phyloP scores from a whole-genome alignment of 2,888 invertebrate species.

The Catocala nupta region DNA sequence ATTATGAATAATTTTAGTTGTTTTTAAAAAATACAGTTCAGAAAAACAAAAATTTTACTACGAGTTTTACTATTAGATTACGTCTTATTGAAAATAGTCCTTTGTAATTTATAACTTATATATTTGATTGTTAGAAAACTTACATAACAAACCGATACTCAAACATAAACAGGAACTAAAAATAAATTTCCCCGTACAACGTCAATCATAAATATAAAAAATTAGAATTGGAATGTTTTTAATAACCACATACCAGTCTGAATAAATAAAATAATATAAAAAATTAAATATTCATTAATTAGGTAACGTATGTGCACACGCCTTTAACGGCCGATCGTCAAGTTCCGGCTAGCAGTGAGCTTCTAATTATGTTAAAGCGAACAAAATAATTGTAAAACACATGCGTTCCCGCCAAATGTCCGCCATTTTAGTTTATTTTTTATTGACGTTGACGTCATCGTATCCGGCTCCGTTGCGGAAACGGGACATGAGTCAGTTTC shows the following conservation, averaged over 20 bases:
- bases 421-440: constrained; percentile 42
- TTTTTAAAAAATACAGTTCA: too few species aligned
- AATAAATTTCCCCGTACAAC: background rate
- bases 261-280: constrained; percentile 11
- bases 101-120: too few species aligned
- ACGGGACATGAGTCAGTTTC: constrained; percentile 29
- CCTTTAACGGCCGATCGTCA: constrained; percentile 45
- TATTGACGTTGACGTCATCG: constrained; percentile 41
- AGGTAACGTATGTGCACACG: constrained; percentile 36
- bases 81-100: too few species aligned
- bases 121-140: too few species aligned
- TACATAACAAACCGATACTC: too few species aligned
- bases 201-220: constrained; percentile 6
- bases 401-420: constrained; percentile 39
- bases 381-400: constrained; percentile 36
- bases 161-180: too few species aligned
- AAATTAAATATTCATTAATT: constrained; percentile 9
- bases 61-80: too few species aligned
- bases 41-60: too few species aligned
- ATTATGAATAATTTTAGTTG: too few species aligned
- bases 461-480: constrained; percentile 50
- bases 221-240: background rate
- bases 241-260: background rate
- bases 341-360: constrained; percentile 69
- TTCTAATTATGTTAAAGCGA: constrained; percentile 58